These are phyloP conservation scores for Lerema accius DNA, from an alignment of 1,140 invertebrate species.

Conservation along the genomic window DNA sequence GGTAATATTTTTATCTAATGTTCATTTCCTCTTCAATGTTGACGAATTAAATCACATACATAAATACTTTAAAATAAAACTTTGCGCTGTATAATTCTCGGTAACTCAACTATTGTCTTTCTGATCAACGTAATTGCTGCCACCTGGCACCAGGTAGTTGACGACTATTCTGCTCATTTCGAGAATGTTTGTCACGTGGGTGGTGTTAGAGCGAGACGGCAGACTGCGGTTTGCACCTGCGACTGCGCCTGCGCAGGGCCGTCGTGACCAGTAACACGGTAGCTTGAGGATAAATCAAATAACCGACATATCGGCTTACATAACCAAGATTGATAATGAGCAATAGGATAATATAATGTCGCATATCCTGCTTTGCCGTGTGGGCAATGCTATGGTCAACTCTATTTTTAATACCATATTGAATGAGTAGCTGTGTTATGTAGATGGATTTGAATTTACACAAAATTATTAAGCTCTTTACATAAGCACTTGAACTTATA, in stretches of 20 bases:
- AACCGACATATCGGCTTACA: conserved; percentile 18
- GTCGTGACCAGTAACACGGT: conserved; percentile 6
- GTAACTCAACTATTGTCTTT: neutral
- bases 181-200: conserved; percentile 22
- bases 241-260: conserved; percentile 18
- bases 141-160: neutral
- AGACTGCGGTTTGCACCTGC: conserved; percentile 15
- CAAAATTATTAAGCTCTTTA: too few relatives aligned
- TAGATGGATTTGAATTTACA: too few relatives aligned
- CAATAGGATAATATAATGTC: conserved; percentile 7
- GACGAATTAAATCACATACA: too few relatives aligned
- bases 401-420: conserved; percentile 10
- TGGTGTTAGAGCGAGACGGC: conserved; percentile 15
- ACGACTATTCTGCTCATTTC: neutral
- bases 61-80: too few relatives aligned
- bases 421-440: too few relatives aligned
- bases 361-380: neutral
- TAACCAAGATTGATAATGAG: conserved; percentile 8
- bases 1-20: too few relatives aligned
- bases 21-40: too few relatives aligned
- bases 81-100: too few relatives aligned
- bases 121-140: neutral
- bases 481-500: too few relatives aligned
- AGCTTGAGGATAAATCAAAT: conserved; percentile 24
- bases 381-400: neutral